Evolutionary conservation across 2,888 invertebrate genomes (phyloP), one percentile per base, ranked within the genome.

Genomic region (Acleris cristana): DNA sequence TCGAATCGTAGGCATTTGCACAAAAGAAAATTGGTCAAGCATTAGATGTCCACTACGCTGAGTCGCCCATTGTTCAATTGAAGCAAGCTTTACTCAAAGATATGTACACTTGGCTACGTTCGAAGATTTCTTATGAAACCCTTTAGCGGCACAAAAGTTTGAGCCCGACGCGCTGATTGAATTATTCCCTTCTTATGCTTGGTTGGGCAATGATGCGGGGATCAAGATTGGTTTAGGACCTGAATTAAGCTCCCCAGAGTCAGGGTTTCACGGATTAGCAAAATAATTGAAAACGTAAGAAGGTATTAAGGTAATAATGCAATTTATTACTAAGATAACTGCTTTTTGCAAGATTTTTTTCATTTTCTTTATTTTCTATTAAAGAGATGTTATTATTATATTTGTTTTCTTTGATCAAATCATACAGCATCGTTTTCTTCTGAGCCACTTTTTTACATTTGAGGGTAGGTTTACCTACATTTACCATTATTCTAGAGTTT

Each of bases 11-110:
- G 84, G 83, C 84, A 85, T 87, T 85, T 79, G 80, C 83, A 92
- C 89, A 90, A 90, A 90, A 89, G 91, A 86, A 88, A 92, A 89
- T 89, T 91, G 91, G 90, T 91, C 88, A 90, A 90, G 87, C 90
- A 90, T 90, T 88, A 86, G 86, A 86, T 88, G 90, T 87, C 89
- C 89, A 89, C 84, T 86, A 88, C 82, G 83, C 81, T 84, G 87
- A 83, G 82, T 82, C 83, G 80, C 81, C 86, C 78, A 90, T 91
- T 92, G 91, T 92, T 87, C 87, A 86, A 83, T 81, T 81, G 82
- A 83, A 87, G 86, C 85, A 86, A 86, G 78, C 80, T 84, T 83
- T 87, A 83, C 85, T 83, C 83, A 81, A 78, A 85, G 87, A 88
- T 88, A 85, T 84, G 83, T 85, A 85, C 85, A 86, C 80, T 83